A percentile compares a stretch with the other conserved stretches of the same genome.
phyloP scores from a whole-genome alignment of 2,888 invertebrate species.

The Tuta absoluta region DNA sequence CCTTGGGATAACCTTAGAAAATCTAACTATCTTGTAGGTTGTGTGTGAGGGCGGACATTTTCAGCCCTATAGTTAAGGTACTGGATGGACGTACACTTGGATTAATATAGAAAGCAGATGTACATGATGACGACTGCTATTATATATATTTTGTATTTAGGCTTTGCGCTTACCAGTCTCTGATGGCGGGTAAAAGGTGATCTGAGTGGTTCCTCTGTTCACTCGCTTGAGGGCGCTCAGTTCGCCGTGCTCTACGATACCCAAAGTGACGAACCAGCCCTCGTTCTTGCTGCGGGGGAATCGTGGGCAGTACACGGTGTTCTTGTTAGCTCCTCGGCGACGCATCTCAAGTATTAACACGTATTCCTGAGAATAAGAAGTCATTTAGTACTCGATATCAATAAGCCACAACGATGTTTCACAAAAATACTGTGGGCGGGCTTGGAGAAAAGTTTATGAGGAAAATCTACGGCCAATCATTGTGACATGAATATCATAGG shows the following conservation, averaged over 20 bases:
- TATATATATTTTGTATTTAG: background rate
- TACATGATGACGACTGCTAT: too few species aligned
- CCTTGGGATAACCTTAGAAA: too few species aligned
- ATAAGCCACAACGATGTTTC: background rate
- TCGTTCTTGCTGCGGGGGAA: conserved; percentile 97
- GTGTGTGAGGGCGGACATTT: too few species aligned
- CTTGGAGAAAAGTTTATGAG: too few species aligned
- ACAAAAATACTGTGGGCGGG: background rate
- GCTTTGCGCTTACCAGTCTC: conserved; percentile 53
- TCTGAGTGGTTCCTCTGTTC: conserved; percentile 68
- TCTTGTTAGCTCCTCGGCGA: conserved; percentile 77
- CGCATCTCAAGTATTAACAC: conserved; percentile 82
- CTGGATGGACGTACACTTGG: too few species aligned
- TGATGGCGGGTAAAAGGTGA: conserved; percentile 64
- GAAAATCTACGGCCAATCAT: too few species aligned
- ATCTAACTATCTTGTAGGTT: too few species aligned
- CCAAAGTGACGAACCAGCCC: conserved; percentile 96
- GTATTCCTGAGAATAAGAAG: conserved; percentile 79
- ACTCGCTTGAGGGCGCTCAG: conserved; percentile 91
- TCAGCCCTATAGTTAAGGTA: too few species aligned
- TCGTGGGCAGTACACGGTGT: conserved; percentile 88
- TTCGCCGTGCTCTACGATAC: conserved; percentile 85
- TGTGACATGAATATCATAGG: too few species aligned
- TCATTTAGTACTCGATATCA: background rate
- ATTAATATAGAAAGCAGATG: too few species aligned